Percentiles rank a stretch among this genome's conserved stretches.
Evolutionary conservation across 1,140 invertebrate species (phyloP).

Genomic region (Mamestra configurata): DNA sequence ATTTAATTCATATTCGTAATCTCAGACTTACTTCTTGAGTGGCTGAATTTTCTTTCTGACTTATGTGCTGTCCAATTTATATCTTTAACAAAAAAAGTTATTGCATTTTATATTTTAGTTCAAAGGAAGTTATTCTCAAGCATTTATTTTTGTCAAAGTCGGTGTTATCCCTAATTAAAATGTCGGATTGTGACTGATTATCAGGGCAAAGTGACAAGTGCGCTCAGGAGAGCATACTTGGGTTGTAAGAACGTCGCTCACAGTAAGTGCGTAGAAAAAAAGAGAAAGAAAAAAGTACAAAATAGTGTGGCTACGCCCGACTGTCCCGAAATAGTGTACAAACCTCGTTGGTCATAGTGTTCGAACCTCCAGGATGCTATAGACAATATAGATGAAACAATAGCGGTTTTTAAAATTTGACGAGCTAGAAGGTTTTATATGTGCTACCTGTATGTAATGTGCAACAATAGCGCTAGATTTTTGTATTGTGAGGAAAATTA

Average conservation of each 20-base stretch:
- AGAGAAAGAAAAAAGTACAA: constrained; percentile 33
- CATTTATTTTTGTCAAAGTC: constrained; percentile 31
- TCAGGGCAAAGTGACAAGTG: constrained; percentile 87
- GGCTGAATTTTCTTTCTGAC: not conserved
- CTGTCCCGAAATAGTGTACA: constrained; percentile 39
- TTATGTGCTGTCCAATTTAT: constrained; percentile 4
- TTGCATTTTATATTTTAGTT: constrained; percentile 7
- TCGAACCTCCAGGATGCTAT: constrained; percentile 44
- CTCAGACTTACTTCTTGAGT: constrained; percentile 23
- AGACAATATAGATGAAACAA: constrained; percentile 46
- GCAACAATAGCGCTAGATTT: constrained; percentile 53
- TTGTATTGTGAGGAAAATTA: constrained; percentile 31
- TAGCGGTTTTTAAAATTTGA: constrained; percentile 32
- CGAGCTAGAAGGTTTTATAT: constrained; percentile 49
- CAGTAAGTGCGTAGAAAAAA: constrained; percentile 86
- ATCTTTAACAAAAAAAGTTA: not conserved
- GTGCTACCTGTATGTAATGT: constrained; percentile 51
- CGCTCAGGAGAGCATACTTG: constrained; percentile 87
- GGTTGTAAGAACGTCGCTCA: constrained; percentile 88
- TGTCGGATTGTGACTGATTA: constrained; percentile 66
- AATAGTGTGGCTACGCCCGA: constrained; percentile 54
- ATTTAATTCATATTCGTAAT: constrained; percentile 13
- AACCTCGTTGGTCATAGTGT: constrained; percentile 37
- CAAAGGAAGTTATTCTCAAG: constrained; percentile 6
- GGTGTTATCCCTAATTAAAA: constrained; percentile 28